A percentile compares a stretch with the other conserved stretches of the same genome.
These are phyloP conservation scores for Drosophila subsilvestris DNA, from an alignment of 2,888 invertebrate genomes.

Conservation along the genomic window DNA sequence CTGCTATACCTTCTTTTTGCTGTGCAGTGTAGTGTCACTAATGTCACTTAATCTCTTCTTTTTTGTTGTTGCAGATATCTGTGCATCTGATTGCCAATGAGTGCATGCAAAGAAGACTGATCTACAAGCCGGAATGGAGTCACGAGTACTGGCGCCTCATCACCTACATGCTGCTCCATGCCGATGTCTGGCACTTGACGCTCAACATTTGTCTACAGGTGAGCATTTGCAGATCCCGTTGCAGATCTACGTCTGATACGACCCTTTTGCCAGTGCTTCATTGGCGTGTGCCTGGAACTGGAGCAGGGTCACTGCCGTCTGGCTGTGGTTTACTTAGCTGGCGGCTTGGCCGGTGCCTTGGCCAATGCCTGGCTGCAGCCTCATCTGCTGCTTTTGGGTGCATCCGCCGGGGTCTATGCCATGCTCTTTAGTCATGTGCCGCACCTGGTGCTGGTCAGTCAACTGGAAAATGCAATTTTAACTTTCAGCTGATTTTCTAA, in stretches of 20 bases:
- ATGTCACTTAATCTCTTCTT: constrained; percentile 24
- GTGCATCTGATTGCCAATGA: constrained; percentile 65
- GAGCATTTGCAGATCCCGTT: constrained; percentile 16
- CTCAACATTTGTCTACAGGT: constrained; percentile 91
- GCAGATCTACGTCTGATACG: too few species aligned
- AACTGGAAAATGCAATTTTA: constrained; percentile 62
- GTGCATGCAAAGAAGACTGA: constrained; percentile 69
- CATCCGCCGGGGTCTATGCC: constrained; percentile 96
- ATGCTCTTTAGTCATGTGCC: constrained; percentile 94
- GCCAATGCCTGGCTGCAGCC: constrained; percentile 91
- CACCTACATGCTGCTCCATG: constrained; percentile 92
- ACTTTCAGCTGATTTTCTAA: constrained; percentile 22
- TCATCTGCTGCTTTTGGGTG: constrained; percentile 91
- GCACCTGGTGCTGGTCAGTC: constrained; percentile 89
- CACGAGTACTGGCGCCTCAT: constrained; percentile 88
- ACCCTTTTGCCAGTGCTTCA: constrained; percentile 58
- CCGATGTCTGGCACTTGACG: constrained; percentile 89
- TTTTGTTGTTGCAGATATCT: constrained; percentile 63
- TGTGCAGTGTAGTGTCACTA: constrained; percentile 31
- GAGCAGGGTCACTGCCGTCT: constrained; percentile 91
- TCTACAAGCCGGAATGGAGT: constrained; percentile 64
- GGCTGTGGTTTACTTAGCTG: constrained; percentile 89
- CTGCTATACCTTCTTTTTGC: not conserved
- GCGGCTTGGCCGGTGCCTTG: constrained; percentile 90
- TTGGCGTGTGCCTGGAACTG: constrained; percentile 85